These are phyloP conservation scores for Periophthalmus magnuspinnatus DNA, from an alignment of 2,797 vertebrate genomes.

Conservation along the genomic window DNA sequence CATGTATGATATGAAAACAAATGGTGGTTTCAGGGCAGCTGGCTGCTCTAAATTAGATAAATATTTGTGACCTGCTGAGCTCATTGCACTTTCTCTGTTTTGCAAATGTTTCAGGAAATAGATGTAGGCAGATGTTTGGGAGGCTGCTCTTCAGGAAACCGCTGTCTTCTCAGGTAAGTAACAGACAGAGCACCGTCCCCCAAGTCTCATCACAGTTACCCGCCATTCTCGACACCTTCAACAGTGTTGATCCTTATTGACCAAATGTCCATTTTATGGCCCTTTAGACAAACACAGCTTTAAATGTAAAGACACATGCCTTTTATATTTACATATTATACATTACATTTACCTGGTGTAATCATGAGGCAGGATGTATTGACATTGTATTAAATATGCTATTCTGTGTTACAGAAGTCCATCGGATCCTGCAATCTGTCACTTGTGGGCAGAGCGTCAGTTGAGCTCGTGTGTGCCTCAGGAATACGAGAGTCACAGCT, in stretches of 20 bases:
- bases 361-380: neutral
- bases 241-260: constrained; percentile 16
- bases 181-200: constrained; percentile 63
- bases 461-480: constrained; percentile 63
- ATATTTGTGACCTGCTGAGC: constrained; percentile 72
- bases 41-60: constrained; percentile 47
- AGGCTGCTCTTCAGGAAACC: constrained; percentile 81
- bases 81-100: constrained; percentile 80
- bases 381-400: neutral
- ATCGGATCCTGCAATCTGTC: constrained; percentile 55
- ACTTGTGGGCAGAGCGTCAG: constrained; percentile 68
- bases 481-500: constrained; percentile 61
- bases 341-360: neutral
- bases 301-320: neutral
- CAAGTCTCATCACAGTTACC: constrained; percentile 46
- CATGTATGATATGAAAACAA: constrained; percentile 45
- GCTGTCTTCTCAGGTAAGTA: constrained; percentile 83
- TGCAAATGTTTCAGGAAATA: constrained; percentile 91
- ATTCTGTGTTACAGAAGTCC: constrained; percentile 63
- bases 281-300: neutral
- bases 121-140: constrained; percentile 87
- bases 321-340: neutral
- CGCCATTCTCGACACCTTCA: constrained; percentile 59
- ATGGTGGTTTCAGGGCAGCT: constrained; percentile 62
- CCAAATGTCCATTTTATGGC: constrained; percentile 41